These are phyloP conservation scores for Lemur catta DNA, from an alignment of 2,797 vertebrate species.

Conservation along the genomic window DNA sequence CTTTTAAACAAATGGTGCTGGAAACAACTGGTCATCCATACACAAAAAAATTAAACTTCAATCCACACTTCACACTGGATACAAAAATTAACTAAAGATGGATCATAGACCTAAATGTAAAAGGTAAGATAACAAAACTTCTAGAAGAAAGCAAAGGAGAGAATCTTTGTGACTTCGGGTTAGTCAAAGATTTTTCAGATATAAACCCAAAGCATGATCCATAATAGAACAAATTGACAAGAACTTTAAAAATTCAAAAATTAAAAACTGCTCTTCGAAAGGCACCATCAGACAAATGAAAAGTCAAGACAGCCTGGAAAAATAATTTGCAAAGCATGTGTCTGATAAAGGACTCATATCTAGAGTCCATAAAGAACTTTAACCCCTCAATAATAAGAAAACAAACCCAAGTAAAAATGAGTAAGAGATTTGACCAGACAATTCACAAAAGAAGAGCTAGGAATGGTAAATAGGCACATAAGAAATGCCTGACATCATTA, in stretches of 20 bases:
- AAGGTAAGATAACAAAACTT: neutral
- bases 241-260: neutral
- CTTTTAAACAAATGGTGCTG: neutral
- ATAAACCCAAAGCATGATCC: neutral
- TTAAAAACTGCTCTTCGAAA: slow-evolving; percentile 3
- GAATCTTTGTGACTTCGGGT: neutral
- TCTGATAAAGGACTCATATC: neutral
- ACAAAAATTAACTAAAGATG: neutral
- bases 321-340: neutral
- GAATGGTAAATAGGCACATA: neutral
- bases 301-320: neutral
- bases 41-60: neutral
- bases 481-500: neutral
- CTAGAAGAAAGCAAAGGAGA: neutral
- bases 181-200: neutral
- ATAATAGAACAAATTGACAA: neutral
- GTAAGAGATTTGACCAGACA: neutral
- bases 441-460: neutral
- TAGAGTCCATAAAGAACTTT: neutral
- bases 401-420: neutral
- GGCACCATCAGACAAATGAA: neutral
- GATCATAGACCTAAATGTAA: neutral
- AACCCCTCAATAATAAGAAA: neutral
- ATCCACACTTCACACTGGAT: neutral
- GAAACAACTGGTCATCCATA: neutral